These are phyloP conservation scores for Cartodere bifasciata DNA, from an alignment of 2,888 invertebrate species.

Conservation along the genomic window DNA sequence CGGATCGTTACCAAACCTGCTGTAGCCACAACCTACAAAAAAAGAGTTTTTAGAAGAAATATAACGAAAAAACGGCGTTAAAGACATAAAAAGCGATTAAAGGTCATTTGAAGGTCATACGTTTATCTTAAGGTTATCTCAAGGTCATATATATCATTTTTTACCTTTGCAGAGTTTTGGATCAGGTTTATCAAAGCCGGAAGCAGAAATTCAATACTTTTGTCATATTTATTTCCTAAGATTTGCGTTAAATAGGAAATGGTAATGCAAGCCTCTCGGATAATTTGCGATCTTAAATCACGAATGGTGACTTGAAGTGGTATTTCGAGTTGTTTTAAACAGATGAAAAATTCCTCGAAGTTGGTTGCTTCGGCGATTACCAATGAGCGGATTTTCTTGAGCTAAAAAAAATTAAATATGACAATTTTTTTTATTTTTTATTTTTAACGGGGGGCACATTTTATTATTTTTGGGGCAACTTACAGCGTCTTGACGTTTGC, in stretches of 20 bases:
- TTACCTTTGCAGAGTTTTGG: constrained; percentile 90
- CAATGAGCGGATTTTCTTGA: constrained; percentile 75
- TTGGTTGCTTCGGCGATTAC: constrained; percentile 63
- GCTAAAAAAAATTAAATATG: constrained; percentile 44
- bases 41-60: no score
- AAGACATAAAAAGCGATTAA: constrained; percentile 3
- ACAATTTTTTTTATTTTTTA: no score
- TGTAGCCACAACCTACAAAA: constrained; percentile 67
- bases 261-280: constrained; percentile 91
- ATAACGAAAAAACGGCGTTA: no score
- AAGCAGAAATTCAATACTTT: constrained; percentile 71
- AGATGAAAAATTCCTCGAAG: constrained; percentile 60
- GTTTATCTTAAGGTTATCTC: no score
- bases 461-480: constrained; percentile 27
- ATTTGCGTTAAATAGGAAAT: constrained; percentile 84
- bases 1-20: constrained; percentile 76
- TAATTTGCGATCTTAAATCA: constrained; percentile 83
- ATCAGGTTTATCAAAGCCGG: constrained; percentile 79
- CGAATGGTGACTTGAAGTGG: constrained; percentile 72
- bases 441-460: no score
- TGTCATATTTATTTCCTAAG: constrained; percentile 71
- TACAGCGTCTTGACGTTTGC: constrained; percentile 83
- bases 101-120: no score
- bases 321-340: constrained; percentile 66
- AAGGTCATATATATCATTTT: no score